Base-by-base conservation (phyloP, 2,797 vertebrate genomes). In the Gymnothorax javanicus region DNA sequence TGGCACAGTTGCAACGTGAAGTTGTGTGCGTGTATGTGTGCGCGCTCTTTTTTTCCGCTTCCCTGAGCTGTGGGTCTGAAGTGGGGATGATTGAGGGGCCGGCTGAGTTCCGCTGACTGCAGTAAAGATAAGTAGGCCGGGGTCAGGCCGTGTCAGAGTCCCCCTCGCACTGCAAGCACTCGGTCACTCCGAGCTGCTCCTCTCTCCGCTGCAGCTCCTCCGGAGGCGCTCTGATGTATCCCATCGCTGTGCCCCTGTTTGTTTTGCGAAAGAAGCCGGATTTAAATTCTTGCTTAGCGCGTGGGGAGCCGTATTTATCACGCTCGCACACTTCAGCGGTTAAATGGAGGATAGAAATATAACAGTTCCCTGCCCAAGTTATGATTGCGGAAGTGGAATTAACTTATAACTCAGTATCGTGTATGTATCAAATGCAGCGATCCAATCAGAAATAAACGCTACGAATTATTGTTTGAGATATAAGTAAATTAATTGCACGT, bases 51-150 rank as follows among this genome's bases (percentile, higher is more conserved):
- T 33, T 82, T 20, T 23, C 23, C 73, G 60, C 62, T 85, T 64
- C 67, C 15, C 50, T 67, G 25, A 1, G 33, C 56, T 52, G 56
- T 62, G n/a, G 90, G 88, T 91, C 91, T 27, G 25, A 33, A 83
- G 25, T 20, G 86, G 89, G 87, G 89, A 86, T 90, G 89, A 88
- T 88, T 85, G 87, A 87, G 90, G 3, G 33, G 58, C 58, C 89
- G 91, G 88, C 87, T 13, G 87, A 75, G 52, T 88, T 85, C 90
- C 92, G 92, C 92, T 91, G 92, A 92, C 91, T 90, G 89, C 85
- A 88, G 12, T 88, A 89, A 71, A 90, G 85, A 43, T 57, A 86
- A 77, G 59, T 84, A 88, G 86, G 88, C 84, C 82, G 89, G 23
- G 58, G 79, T 67, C 43, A 54, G 79, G 11, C 60, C 4, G 27